These are phyloP conservation scores for Laticauda laticaudata DNA, from an alignment of 2,113 vertebrate species.

Conservation along the genomic window DNA sequence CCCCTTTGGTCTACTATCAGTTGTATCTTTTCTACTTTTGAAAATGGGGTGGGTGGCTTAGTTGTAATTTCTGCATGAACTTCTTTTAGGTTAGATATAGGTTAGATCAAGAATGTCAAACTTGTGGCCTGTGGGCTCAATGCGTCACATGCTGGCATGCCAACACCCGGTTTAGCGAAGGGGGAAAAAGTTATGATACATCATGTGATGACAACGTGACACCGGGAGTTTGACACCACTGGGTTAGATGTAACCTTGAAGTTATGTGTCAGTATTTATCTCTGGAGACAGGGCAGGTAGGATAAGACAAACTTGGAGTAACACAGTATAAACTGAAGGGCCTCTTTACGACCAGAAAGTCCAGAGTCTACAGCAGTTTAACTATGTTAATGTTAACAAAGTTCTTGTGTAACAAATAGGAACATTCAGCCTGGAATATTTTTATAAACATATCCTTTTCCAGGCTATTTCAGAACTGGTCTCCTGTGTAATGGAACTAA, in stretches of 20 bases:
- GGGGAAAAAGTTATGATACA: too few relatives aligned
- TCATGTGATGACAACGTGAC: too few relatives aligned
- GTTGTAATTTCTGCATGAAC: not conserved
- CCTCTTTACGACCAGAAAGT: not conserved
- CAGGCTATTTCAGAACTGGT: not conserved
- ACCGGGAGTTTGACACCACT: too few relatives aligned
- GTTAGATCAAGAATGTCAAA: too few relatives aligned
- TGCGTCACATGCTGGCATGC: too few relatives aligned
- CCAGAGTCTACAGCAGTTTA: not conserved
- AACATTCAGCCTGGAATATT: constrained; percentile 47
- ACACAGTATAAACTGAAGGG: not conserved
- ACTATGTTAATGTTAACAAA: constrained; percentile 31
- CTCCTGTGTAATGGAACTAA: constrained; percentile 62
- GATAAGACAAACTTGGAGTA: not conserved
- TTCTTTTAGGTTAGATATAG: not conserved
- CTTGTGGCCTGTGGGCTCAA: too few relatives aligned
- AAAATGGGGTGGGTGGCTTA: not conserved
- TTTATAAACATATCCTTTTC: constrained; percentile 30
- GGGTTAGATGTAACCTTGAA: not conserved
- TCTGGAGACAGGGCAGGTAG: not conserved
- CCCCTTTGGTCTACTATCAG: not conserved
- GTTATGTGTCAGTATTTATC: not conserved
- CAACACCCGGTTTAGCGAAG: too few relatives aligned
- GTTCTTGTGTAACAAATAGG: constrained; percentile 65
- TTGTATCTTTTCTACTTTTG: not conserved